Evolutionary conservation across 2,797 vertebrate genomes (phyloP), one percentile per base, ranked within the genome.

Genomic region (Darevskia nairensis): DNA sequence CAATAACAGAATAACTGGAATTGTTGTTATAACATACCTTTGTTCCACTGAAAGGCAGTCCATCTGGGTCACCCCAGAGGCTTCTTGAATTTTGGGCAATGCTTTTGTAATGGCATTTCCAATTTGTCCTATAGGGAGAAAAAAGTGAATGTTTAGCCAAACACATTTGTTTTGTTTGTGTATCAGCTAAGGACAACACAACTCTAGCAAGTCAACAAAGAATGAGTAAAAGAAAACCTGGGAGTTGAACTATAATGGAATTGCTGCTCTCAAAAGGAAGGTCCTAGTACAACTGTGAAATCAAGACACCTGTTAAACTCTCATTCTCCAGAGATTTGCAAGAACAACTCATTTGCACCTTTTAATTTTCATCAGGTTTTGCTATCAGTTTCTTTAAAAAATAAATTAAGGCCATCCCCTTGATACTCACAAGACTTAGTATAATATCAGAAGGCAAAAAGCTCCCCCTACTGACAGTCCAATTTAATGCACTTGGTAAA

Each of bases 71-170:
- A 78, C 81, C 76, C 92, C 91, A 85, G 32, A 9, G 1, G 46
- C 83, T 89, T 96, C 96, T 79, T 89, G 91, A 68, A 96, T 93
- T 86, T 92, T 87, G 55, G 93, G 79, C 61, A 96, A 78, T 1
- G 23, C 15, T 92, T 94, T 94, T 75, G 41, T 46, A 75, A 0
- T 0, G 0, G 7, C 1, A 27, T 87, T 91, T 72, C 80, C 88
- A 72, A 81, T 92, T n/a, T 1, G 0, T 2, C 69, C 96, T 96
- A 86, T 46, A 15, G 8, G 9, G 59, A n/a, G 88, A 89, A 21
- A 89, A 85, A 11, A 87, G 8, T 1, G 69, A 87, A n/a, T 4
- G 86, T 39, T 72, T 79, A 44, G 91, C 68, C 23, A 76, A 25
- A 88, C 78, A 82, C n/a, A 80, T 35, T 46, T 3, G 25, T 55